These are phyloP conservation scores for Apis florea DNA, from an alignment of 1,140 invertebrate genomes.

Conservation along the genomic window DNA sequence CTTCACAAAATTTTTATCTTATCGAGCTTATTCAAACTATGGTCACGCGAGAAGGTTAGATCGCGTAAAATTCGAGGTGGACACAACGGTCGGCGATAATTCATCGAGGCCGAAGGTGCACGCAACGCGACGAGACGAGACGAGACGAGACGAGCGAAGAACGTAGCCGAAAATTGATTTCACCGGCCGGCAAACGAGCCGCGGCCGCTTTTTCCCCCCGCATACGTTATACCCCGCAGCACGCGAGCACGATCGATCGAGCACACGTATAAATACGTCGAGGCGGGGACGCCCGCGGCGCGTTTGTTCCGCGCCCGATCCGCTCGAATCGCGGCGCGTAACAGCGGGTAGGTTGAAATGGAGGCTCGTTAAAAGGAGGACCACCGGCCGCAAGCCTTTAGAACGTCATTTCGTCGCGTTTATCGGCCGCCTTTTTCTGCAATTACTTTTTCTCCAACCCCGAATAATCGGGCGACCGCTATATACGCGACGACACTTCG, in stretches of 20 bases:
- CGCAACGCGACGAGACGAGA: background rate
- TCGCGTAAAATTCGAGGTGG: too few species aligned
- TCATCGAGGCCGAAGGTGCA: constrained; percentile 22
- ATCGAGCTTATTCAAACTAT: too few species aligned
- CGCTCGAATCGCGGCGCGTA: constrained; percentile 4
- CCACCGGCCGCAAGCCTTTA: constrained; percentile 66
- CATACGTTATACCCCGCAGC: constrained; percentile 30
- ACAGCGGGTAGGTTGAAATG: background rate
- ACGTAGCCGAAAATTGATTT: constrained; percentile 37
- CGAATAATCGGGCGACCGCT: too few species aligned
- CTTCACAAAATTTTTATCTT: too few species aligned
- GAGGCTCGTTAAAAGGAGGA: constrained; percentile 58
- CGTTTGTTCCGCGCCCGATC: constrained; percentile 50
- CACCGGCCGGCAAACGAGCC: constrained; percentile 14
- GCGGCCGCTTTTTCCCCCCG: constrained; percentile 13
- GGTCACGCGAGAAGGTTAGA: too few species aligned
- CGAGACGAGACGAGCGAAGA: too few species aligned
- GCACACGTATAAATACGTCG: constrained; percentile 51
- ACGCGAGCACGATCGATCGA: constrained; percentile 39
- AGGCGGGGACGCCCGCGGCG: constrained; percentile 25
- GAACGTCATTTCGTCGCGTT: constrained; percentile 72
- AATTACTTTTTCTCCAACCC: constrained; percentile 66
- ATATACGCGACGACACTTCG: too few species aligned
- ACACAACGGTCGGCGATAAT: constrained; percentile 22
- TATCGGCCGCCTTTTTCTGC: constrained; percentile 67